Evolutionary conservation across 2,113 vertebrate species (phyloP), one percentile per base, ranked within the genome.

Genomic region (Cryptoleucopteryx plumbea): DNA sequence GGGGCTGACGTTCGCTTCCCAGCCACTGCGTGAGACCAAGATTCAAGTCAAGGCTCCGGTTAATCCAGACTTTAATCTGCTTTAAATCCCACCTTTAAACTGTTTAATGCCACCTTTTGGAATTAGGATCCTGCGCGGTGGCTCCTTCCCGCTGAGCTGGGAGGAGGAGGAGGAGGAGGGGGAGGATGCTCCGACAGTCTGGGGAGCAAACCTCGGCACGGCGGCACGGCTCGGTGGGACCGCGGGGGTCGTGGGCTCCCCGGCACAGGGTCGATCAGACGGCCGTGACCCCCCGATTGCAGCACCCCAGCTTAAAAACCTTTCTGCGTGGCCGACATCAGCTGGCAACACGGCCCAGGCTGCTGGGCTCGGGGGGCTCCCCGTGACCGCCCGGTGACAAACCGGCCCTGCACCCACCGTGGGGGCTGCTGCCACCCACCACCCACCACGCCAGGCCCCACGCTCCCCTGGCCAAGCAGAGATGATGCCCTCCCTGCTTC

Each of bases 191-290:
- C 22, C 1, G 1, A 9, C 16, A 11, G 3, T 18, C 19, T 18
- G 29, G 86, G 36, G 13, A 12, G 29, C 62, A 31, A 52, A 45
- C 43, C 26, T 23, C n/a, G n/a, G n/a, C n/a, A n/a, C n/a, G n/a
- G n/a, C 8, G 5, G 45, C 48, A 52, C 8, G 6, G 42, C 34
- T 32, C 9, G 2, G 40, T 1, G 29, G 50, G 45, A 6, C 10
- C 2, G 0, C 1, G 2, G 70, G 40, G 48, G 17, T 42, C 2
- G 1, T 11, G 31, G n/a, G 29, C 5, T 11, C 21, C 56, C 29
- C 7, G 2, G 4, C 27, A 17, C 25, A 16, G 23, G 55, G 27
- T 18, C 1, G 3, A n/a, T 5, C 32, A 0, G 20, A n/a, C 1
- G 2, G 32, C 42, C 58, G 4, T 9, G 1, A 7, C 10, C n/a